These are phyloP conservation scores for Drosophila bunnanda DNA, from an alignment of 2,888 invertebrate genomes.

Conservation along the genomic window DNA sequence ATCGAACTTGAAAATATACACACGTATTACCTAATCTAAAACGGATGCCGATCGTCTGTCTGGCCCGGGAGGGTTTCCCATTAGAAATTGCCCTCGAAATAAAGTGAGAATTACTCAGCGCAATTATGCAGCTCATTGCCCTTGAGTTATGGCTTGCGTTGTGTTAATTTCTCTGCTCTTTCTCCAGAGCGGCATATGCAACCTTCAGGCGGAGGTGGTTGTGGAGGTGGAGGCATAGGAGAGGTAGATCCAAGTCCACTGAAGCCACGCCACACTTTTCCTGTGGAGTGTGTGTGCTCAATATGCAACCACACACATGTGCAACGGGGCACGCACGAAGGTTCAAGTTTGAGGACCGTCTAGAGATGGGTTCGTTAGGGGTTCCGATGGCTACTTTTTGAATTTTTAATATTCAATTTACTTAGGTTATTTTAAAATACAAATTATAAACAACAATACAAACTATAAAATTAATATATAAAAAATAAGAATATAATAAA, in stretches of 20 bases:
- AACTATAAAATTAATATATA: neutral
- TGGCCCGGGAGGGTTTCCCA: conserved; percentile 47
- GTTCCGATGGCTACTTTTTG: neutral
- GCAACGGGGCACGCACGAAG: conserved; percentile 43
- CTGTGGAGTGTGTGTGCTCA: conserved; percentile 39
- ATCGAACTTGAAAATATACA: conserved; percentile 28
- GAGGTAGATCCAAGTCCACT: conserved; percentile 26
- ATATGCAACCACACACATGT: conserved; percentile 72
- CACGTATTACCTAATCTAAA: conserved; percentile 31
- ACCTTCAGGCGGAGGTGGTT: conserved; percentile 21
- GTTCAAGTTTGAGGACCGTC: neutral
- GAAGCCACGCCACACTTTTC: conserved; percentile 29
- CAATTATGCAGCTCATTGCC: conserved; percentile 80
- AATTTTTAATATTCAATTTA: neutral
- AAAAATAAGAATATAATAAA: neutral
- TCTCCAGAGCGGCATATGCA: conserved; percentile 61
- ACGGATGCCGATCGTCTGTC: conserved; percentile 33
- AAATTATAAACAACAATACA: neutral
- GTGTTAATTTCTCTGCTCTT: conserved; percentile 32
- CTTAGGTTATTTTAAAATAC: neutral
- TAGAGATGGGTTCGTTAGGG: conserved; percentile 17
- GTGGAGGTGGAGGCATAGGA: no score
- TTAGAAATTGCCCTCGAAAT: conserved; percentile 57
- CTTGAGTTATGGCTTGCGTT: conserved; percentile 64
- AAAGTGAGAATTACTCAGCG: conserved; percentile 79